Evolutionary conservation across 2,888 invertebrate genomes (phyloP).

Genomic region (Cheilosia vernalis): DNA sequence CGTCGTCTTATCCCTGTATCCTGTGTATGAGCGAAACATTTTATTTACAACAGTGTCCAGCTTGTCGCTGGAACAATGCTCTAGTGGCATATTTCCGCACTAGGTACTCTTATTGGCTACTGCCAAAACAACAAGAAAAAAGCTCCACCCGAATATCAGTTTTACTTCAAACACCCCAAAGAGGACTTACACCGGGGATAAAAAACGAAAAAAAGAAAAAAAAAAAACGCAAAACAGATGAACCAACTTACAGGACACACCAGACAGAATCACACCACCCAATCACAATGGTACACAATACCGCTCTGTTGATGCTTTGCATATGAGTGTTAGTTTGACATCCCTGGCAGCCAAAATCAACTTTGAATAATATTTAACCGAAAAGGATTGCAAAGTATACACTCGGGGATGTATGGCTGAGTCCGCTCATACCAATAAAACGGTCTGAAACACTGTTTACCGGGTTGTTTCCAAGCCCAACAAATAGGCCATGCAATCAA

Average conservation of each 20-base stretch:
- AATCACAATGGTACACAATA: slow-evolving; percentile 10
- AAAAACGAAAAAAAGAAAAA: not conserved
- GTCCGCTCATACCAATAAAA: slow-evolving; percentile 34
- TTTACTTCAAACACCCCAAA: slow-evolving; percentile 38
- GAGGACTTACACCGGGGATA: not conserved
- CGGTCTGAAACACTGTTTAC: slow-evolving; percentile 48
- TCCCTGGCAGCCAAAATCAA: slow-evolving; percentile 25
- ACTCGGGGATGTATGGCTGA: slow-evolving; percentile 35
- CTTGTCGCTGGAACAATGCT: slow-evolving; percentile 30
- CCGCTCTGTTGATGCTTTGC: slow-evolving; percentile 27
- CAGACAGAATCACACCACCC: slow-evolving; percentile 22
- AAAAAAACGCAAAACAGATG: not conserved
- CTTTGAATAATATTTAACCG: slow-evolving; percentile 41
- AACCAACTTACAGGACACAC: slow-evolving; percentile 8
- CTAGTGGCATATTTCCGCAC: slow-evolving; percentile 66
- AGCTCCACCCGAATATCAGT: slow-evolving; percentile 63
- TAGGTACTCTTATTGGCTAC: slow-evolving; percentile 59
- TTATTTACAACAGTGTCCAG: slow-evolving; percentile 31
- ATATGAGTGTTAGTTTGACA: slow-evolving; percentile 26
- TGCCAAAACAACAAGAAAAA: slow-evolving; percentile 55
- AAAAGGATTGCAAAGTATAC: slow-evolving; percentile 47
- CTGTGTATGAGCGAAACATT: slow-evolving; percentile 29
- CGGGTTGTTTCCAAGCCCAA: slow-evolving; percentile 58
- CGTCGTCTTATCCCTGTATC: slow-evolving; percentile 12
- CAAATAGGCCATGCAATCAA: slow-evolving; percentile 34